A percentile compares a stretch with the other conserved stretches of the same genome.
Conservation (phyloP, 2,888 invertebrate species). For the Drosophila mimica region DNA sequence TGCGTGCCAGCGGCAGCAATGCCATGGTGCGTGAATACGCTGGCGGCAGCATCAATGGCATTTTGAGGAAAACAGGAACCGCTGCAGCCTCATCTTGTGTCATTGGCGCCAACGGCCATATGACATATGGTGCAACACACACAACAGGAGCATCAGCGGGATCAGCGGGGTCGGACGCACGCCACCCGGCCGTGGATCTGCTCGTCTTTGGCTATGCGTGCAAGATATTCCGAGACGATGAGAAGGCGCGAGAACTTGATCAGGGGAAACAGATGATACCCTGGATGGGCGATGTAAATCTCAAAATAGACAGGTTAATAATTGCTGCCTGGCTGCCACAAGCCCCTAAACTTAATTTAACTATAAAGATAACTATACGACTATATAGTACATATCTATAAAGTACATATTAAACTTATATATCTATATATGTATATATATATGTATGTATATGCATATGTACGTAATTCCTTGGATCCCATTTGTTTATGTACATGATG, state of each 20-base stretch:
- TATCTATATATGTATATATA: constrained; percentile 3
- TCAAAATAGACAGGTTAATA: constrained; percentile 95
- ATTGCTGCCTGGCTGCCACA: constrained; percentile 75
- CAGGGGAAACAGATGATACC: constrained; percentile 98
- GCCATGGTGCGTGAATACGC: constrained; percentile 61
- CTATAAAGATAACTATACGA: constrained; percentile 44
- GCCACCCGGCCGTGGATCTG: constrained; percentile 87
- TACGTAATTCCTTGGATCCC: constrained; percentile 46
- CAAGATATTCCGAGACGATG: constrained; percentile 98
- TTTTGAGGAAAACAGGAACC: constrained; percentile 79
- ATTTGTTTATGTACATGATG: constrained; percentile 38
- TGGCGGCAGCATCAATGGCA: constrained; percentile 81
- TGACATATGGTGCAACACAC: constrained; percentile 23
- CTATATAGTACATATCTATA: constrained; percentile 26
- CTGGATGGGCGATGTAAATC: constrained; percentile 97
- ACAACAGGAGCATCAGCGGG: not conserved
- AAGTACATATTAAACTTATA: constrained; percentile 35
- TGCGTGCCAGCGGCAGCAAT: constrained; percentile 57
- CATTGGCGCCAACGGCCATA: constrained; percentile 22
- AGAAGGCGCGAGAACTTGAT: constrained; percentile 96
- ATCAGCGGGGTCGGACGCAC: constrained; percentile 52
- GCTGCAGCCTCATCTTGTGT: constrained; percentile 16
- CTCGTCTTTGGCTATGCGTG: constrained; percentile 98
- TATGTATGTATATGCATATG: constrained; percentile 33
- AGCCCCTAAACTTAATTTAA: constrained; percentile 48